Base-by-base conservation (phyloP, 2,888 invertebrate species). In the Cetonia aurata region DNA sequence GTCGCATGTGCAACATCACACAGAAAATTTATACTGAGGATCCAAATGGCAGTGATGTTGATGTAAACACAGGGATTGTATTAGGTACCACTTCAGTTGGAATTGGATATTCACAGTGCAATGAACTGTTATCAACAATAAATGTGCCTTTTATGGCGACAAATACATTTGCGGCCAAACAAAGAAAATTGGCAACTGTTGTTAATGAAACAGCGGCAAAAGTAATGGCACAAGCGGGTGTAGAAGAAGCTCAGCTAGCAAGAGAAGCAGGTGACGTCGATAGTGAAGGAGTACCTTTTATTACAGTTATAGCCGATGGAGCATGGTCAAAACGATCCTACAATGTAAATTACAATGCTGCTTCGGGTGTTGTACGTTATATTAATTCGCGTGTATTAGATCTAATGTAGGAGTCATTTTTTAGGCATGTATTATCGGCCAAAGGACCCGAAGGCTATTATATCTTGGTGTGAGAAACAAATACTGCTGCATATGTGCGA, bases 391-490 rank as follows among this genome's bases (percentile, higher is more conserved):
- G 6, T 50, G 8, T 50, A 50, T 50, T 9, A 15, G 4, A 1
- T 50, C 13, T 1, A n/a, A 44, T 83, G 81, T 79, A 80, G 85
- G 10, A 15, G 33, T 67, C n/a, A 33, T 41, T 53, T 59, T 62
- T 25, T 42, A 62, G 31, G 70, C 70, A 0, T 50, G 52, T n/a
- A 72, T 73, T 53, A 71, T 72, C 8, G 72, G 74, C 10, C 1
- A 69, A 31, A 15, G 1, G 3, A 62, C 60, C 0, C 52, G 50
- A 46, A 70, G 70, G 52, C 31, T 71, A 10, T 44, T 74, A 41
- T 73, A 67, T 44, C 17, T 74, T 17, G 74, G 71, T 9, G 50
- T 72, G 31, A 31, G 70, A 55, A 74, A 73, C 44, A 74, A 74
- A 33, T 74, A 52, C 52, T 74, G 71, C 52, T 55, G 25, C 46